Percentiles rank a stretch among this genome's conserved stretches.
Conservation (phyloP, 2,113 vertebrate genomes). For the Mesembrinibis cayennensis region DNA sequence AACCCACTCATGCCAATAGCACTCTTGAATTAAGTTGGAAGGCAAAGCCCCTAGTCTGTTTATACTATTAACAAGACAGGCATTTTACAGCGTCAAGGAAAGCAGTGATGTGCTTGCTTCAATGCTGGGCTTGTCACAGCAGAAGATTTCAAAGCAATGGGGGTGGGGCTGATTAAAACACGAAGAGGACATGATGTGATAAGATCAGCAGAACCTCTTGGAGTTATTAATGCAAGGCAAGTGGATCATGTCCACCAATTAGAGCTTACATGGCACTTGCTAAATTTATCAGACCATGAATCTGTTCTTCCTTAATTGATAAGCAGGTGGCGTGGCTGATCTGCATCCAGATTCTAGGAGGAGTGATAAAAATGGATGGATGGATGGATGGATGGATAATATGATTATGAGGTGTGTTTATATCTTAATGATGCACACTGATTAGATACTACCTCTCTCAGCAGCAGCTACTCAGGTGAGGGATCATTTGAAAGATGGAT, state of each 20-base stretch:
- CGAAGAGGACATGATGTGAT: not conserved
- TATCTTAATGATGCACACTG: not conserved
- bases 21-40: slow-evolving; percentile 39
- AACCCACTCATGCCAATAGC: slow-evolving; percentile 16
- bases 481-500: not conserved
- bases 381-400: not conserved
- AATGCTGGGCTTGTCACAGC: not conserved
- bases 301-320: slow-evolving; percentile 34
- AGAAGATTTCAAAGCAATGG: not conserved
- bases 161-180: slow-evolving; percentile 14
- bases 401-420: not conserved
- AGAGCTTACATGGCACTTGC: not conserved
- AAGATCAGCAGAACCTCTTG: slow-evolving; percentile 33
- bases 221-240: not conserved
- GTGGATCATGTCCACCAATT: not conserved
- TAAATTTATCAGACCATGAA: slow-evolving; percentile 15
- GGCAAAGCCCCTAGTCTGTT: slow-evolving; percentile 27
- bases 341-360: not conserved
- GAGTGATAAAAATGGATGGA: not conserved
- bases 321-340: not conserved
- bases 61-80: slow-evolving; percentile 51
- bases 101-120: not conserved
- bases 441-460: not conserved
- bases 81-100: slow-evolving; percentile 23
- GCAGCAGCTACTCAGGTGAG: not conserved